Conservation (phyloP, 2,113 vertebrate genomes). For the Ailuropoda melanoleuca region DNA sequence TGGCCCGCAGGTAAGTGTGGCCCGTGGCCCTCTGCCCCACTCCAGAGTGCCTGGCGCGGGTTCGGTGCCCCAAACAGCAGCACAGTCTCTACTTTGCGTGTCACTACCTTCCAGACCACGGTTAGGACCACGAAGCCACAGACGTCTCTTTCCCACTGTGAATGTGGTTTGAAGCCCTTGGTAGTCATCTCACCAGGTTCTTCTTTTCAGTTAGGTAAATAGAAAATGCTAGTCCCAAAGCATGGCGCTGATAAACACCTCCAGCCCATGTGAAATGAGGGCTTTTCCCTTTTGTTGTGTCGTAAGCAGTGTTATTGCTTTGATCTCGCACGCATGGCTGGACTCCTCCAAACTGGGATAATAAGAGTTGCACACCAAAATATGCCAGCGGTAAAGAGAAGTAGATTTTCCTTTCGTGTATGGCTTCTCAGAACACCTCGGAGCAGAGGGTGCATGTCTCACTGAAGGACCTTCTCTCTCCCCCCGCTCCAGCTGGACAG, state of each 20-base stretch:
- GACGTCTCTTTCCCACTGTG: not conserved
- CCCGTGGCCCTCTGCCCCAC: not conserved
- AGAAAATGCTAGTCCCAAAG: not conserved
- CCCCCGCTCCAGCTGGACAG: slow-evolving; percentile 73
- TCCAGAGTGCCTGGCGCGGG: not conserved
- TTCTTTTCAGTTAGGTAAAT: not conserved
- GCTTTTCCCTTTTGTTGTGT: not conserved
- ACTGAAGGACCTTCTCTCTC: slow-evolving; percentile 70
- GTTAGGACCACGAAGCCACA: not conserved
- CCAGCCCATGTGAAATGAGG: not conserved
- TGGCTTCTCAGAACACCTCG: not conserved
- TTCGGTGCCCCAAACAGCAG: not conserved
- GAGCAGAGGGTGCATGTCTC: slow-evolving; percentile 54
- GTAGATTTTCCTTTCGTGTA: not conserved
- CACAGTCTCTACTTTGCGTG: not conserved
- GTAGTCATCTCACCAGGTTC: not conserved
- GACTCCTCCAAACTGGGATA: not conserved
- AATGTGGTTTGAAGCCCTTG: not conserved
- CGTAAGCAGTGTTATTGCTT: not conserved
- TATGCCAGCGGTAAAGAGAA: not conserved
- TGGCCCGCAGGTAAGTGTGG: not conserved
- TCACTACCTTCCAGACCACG: too few species aligned
- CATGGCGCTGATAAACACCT: not conserved
- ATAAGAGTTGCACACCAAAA: not conserved
- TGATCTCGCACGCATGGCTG: not conserved